A percentile compares a stretch with the other conserved stretches of the same genome.
Conservation (phyloP, 1,140 invertebrate genomes). For the Paracyclopina nana region DNA sequence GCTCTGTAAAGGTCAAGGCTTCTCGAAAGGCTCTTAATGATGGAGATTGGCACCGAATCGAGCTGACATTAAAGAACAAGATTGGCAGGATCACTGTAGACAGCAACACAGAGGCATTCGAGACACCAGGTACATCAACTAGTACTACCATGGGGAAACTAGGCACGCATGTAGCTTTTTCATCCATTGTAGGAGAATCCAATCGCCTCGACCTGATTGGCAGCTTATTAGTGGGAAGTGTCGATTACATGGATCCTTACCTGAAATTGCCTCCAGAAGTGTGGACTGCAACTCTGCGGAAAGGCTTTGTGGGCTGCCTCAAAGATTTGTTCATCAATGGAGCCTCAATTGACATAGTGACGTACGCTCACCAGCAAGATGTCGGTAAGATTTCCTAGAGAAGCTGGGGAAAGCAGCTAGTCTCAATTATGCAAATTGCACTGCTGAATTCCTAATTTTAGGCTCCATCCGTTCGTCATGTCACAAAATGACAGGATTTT, state of each 20-base stretch:
- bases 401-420: too few relatives aligned
- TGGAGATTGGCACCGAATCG: slow-evolving; percentile 72
- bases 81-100: slow-evolving; percentile 73
- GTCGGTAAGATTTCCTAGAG: slow-evolving; percentile 37
- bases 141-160: too few relatives aligned
- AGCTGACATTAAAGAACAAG: slow-evolving; percentile 49
- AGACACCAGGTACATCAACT: slow-evolving; percentile 68
- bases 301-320: slow-evolving; percentile 87
- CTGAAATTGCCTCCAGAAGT: slow-evolving; percentile 57
- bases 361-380: slow-evolving; percentile 69
- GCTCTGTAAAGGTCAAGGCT: slow-evolving; percentile 57
- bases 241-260: slow-evolving; percentile 32
- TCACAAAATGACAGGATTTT: slow-evolving; percentile 56
- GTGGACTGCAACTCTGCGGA: slow-evolving; percentile 68
- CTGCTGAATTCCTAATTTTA: slow-evolving; percentile 29
- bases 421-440: too few relatives aligned
- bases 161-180: neutral
- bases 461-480: slow-evolving; percentile 65
- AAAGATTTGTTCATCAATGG: slow-evolving; percentile 79
- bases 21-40: slow-evolving; percentile 65
- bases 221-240: slow-evolving; percentile 66
- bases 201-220: slow-evolving; percentile 71
- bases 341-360: slow-evolving; percentile 71
- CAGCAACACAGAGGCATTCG: slow-evolving; percentile 66
- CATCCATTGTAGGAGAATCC: slow-evolving; percentile 43